Evolutionary conservation across 2,888 invertebrate species (phyloP), one percentile per base, ranked within the genome.

Genomic region (Limulus polyphemus): DNA sequence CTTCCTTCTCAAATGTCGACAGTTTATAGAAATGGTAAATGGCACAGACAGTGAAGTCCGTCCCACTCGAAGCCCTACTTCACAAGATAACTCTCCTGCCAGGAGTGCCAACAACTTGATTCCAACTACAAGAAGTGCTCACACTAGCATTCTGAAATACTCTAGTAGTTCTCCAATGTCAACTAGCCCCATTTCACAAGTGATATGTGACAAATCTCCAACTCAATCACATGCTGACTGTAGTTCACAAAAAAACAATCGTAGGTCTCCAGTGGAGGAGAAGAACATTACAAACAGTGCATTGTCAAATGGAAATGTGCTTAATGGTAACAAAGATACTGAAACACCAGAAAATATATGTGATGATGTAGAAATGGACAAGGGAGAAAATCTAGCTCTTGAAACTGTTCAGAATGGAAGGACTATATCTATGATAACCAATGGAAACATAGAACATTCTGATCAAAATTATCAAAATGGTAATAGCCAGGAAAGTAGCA

Each of bases 1-100:
- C 76, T 97, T 99, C 79, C 87, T 90, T 82, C 84, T 98, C 74
- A 95, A 95, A 79, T 95, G 95, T 76, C 86, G 98, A 67, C 97
- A 99, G 81, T 99, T 99, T 80, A 90, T 98, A 51, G 98, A 99
- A 80, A 95, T 97, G 93, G 91, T 98, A 57, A 73, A 73, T 64
- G 92, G 92, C 63, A 85, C 88, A 61, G 91, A 92, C 78, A 82
- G 85, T 56, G 88, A 84, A 77, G 83, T 82, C 79, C 79, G 75
- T 70, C 74, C 62, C 64, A 55, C 73, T 55, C 71, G 74, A 58
- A 75, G 74, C 63, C 75, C 74, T 50, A 72, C 72, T 65, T 75
- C 74, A 56, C 73, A 71, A 60, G 70, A 72, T 48, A 75, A 73
- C 73, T 76, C 74, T 70, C 77, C 74, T 57, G 73, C 69, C 65